A percentile compares a stretch with the other conserved stretches of the same genome.
phyloP scores from a whole-genome alignment of 2,113 vertebrate species.

The Kryptolebias marmoratus region DNA sequence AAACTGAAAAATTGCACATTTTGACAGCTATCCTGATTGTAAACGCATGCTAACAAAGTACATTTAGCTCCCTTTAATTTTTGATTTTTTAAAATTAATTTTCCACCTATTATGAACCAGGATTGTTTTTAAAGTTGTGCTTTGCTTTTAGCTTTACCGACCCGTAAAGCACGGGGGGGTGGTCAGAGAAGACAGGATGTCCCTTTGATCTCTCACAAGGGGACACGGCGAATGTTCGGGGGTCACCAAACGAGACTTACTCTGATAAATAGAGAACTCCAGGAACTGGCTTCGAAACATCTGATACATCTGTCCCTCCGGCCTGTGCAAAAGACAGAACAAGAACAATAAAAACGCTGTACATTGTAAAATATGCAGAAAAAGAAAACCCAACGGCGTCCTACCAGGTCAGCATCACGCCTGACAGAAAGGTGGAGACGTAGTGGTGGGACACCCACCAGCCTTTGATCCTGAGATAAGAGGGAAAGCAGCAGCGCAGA shows the following conservation, averaged over 20 bases:
- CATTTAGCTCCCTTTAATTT: not conserved
- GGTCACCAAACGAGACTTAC: slow-evolving; percentile 78
- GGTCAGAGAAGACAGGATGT: not conserved
- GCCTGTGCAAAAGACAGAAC: slow-evolving; percentile 79
- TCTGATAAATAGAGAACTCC: slow-evolving; percentile 97
- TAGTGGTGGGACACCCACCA: slow-evolving; percentile 99
- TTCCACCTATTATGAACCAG: no score
- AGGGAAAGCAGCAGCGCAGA: no score
- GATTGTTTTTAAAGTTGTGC: no score
- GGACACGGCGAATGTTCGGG: no score
- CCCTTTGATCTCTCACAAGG: not conserved
- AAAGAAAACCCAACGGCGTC: not conserved
- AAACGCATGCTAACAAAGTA: no score
- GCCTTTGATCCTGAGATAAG: slow-evolving; percentile 88
- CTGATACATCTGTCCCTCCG: slow-evolving; percentile 94
- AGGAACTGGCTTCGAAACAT: slow-evolving; percentile 97
- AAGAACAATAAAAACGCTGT: not conserved
- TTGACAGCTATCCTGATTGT: no score
- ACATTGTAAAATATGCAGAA: not conserved
- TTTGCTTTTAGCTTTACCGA: not conserved
- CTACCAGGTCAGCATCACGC: slow-evolving; percentile 98
- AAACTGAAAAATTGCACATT: no score
- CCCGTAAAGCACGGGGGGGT: no score
- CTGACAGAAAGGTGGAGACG: slow-evolving; percentile 95
- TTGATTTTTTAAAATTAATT: no score